A percentile compares a stretch with the other conserved stretches of the same genome.
Evolutionary conservation across 2,113 vertebrate genomes (phyloP).

Genomic region (Catharus minimus): DNA sequence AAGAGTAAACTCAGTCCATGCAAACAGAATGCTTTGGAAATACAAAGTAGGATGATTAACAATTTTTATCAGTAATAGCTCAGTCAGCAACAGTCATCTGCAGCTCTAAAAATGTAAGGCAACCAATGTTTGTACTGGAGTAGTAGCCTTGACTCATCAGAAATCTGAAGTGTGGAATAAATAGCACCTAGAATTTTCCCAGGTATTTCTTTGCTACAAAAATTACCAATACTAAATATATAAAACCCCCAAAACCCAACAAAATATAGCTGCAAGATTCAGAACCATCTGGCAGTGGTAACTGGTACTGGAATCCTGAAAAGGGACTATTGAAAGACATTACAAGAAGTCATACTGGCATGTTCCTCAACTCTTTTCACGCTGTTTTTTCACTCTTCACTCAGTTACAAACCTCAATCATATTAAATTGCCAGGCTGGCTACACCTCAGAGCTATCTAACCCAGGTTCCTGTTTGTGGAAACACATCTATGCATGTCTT

Average conservation of each 20-base stretch:
- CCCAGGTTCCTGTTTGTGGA: background rate
- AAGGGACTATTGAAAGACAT: background rate
- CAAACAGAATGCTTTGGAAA: background rate
- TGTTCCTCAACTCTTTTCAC: background rate
- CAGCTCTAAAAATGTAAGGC: background rate
- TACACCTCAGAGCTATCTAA: background rate
- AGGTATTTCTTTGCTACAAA: background rate
- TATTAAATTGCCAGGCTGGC: background rate
- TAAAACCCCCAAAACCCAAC: fast-evolving
- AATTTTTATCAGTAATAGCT: background rate
- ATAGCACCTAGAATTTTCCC: background rate
- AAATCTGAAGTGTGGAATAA: background rate
- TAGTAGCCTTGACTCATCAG: background rate
- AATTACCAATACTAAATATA: background rate
- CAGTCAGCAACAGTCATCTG: background rate
- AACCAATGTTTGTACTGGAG: background rate
- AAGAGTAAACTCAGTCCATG: background rate
- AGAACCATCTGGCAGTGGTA: background rate
- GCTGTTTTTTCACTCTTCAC: background rate
- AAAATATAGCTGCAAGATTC: background rate
- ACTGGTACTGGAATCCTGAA: background rate
- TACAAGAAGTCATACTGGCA: background rate
- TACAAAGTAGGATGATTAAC: background rate
- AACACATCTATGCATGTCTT: background rate
- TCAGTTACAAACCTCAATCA: background rate